Percentiles rank a stretch among this genome's conserved stretches.
Evolutionary conservation across 2,888 invertebrate genomes (phyloP).

Genomic region (Tenthredo notha): DNA sequence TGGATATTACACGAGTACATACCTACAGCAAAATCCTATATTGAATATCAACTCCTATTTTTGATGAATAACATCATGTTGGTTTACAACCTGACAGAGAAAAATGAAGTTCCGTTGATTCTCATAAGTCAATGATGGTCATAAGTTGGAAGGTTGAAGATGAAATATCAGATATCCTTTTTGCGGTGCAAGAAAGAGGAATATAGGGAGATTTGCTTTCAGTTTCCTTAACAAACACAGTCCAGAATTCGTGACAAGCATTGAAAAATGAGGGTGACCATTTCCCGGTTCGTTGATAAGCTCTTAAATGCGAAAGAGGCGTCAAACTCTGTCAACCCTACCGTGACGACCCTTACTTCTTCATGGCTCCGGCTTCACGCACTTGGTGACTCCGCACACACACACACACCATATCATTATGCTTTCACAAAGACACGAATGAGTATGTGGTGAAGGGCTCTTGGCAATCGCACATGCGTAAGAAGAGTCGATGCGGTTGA

Average conservation of each 20-base stretch:
- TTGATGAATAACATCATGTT: not conserved
- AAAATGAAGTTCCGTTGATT: not conserved
- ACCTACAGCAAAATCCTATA: too few relatives aligned
- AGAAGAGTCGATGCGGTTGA: slow-evolving; percentile 32
- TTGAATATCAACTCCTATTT: not conserved
- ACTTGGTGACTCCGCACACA: slow-evolving; percentile 18
- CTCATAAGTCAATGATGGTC: not conserved
- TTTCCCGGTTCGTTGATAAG: slow-evolving; percentile 43
- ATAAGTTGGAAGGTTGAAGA: not conserved
- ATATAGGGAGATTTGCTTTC: not conserved
- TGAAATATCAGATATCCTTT: not conserved
- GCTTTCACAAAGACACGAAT: slow-evolving; percentile 32
- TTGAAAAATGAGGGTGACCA: slow-evolving; percentile 46
- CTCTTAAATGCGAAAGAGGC: slow-evolving; percentile 43
- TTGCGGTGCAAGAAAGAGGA: not conserved
- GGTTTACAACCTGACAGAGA: not conserved
- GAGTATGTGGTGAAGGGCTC: slow-evolving; percentile 1
- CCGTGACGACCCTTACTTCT: slow-evolving; percentile 40
- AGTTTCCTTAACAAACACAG: not conserved
- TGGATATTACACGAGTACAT: not conserved
- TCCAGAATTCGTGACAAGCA: slow-evolving; percentile 12
- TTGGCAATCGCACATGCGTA: not conserved
- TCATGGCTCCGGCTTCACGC: slow-evolving; percentile 5
- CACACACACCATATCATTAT: slow-evolving; percentile 42
- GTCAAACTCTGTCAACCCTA: slow-evolving; percentile 39